Evolutionary conservation across 2,888 invertebrate species (phyloP), one percentile per base, ranked within the genome.

Genomic region (Mechanitis mazaeus): DNA sequence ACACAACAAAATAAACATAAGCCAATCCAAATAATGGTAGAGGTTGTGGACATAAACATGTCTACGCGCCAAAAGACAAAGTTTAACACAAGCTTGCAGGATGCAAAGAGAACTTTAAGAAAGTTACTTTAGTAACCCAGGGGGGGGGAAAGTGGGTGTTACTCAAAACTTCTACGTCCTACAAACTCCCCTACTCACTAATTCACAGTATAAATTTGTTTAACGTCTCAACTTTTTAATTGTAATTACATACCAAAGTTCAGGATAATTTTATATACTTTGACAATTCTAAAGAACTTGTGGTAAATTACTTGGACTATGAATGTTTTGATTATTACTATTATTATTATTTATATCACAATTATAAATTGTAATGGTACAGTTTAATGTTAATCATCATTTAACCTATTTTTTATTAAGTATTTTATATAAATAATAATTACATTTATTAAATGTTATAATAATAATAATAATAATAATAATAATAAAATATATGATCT

Each of bases 201-300:
- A 89, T 89, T 87, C 84, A 76, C 77, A 85, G 85, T 87, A 88
- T 89, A 90, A 89, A 89, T 89, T 89, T 88, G 87, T 87, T 88
- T 88, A 87, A 90, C 86, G 88, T 87, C 84, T 80, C 80, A 87
- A 89, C 88, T 89, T 90, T 87, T 88, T 84, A 88, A 86, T 87
- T 83, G 84, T 87, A 87, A 89, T 88, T 87, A 87, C 85, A 81
- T 78, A 79, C 78, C 75, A 75, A 84, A 87, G 77, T 87, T 84
- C 75, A 72, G 76, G 79, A 87, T 85, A 81, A 81, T 87, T 86
- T 84, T 80, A 79, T 84, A 81, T 78, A 78, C 81, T 83, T 78
- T 76, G 80, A 77, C 79, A 75, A 75, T 71, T 69, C 69, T 72
- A 71, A 74, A 68, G 73, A 80, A 75, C 79, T 84, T 81, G 78